Conservation (phyloP, 2,797 vertebrate genomes). For the Molothrus ater region DNA sequence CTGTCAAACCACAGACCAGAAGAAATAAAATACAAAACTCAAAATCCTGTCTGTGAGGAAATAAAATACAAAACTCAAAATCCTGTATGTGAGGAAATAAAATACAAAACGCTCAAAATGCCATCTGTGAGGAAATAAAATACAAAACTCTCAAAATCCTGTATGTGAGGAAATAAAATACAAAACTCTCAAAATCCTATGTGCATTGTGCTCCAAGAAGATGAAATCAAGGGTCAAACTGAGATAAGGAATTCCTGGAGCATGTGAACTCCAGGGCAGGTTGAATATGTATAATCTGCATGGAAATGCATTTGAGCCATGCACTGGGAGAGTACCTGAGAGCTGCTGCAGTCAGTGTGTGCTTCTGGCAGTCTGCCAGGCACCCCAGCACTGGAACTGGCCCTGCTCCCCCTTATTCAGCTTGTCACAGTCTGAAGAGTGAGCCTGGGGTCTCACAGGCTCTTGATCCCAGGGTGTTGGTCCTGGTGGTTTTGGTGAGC, state of each 20-base stretch:
- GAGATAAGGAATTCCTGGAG: not conserved
- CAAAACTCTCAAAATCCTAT: not conserved
- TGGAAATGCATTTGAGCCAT: rapidly evolving
- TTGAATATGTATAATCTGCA: not conserved
- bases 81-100: not conserved
- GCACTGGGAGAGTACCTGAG: rapidly evolving
- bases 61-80: not conserved
- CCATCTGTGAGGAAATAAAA: too few relatives aligned
- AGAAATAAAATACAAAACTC: not conserved
- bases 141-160: too few relatives aligned
- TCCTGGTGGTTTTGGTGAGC: not conserved
- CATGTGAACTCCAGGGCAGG: not conserved
- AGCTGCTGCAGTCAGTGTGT: rapidly evolving
- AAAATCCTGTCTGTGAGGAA: not conserved
- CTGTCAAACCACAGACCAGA: not conserved
- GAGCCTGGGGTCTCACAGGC: not conserved
- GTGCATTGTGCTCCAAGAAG: not conserved
- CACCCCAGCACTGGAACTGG: rapidly evolving
- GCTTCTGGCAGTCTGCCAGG: not conserved
- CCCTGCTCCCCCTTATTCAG: rapidly evolving
- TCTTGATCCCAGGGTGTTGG: not conserved
- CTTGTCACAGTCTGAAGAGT: rapidly evolving
- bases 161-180: too few relatives aligned
- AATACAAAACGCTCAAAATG: not conserved
- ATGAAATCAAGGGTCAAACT: not conserved